Base-by-base conservation (phyloP, 2,113 vertebrate genomes). In the Maccullochella peelii region DNA sequence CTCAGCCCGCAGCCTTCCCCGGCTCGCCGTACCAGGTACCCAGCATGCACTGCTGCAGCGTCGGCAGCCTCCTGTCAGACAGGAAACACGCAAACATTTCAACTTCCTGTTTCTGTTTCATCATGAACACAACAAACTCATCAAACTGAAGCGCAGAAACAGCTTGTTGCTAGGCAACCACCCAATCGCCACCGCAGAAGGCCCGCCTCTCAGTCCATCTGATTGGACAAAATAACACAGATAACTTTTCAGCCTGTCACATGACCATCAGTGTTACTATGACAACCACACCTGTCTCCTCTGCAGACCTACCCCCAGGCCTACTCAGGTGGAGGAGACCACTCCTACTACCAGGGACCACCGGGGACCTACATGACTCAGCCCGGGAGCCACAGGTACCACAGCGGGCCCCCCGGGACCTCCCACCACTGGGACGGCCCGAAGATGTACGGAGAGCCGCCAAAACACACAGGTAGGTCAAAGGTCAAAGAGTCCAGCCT, bases 11-110 rank as follows among this genome's bases (percentile, higher is more conserved):
- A 3, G 0, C 30, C 33, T 79, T 81, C 69, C 81, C 86, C 0
- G 2, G 81, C 59, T 71, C 70, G 0, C 33, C 80, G 0, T 89
- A 88, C 63, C 91, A 92, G 91, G 89, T 92, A 92, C 78, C 86
- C 84, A 87, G 84, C 73, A 89, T 86, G 82, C 82, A 83, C 40
- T 55, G 52, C 57, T 55, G 20, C 66, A 55, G 25, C 38, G 9
- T 11, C 42, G 5, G 47, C 47, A 14, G 23, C 23, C 5, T 27
- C 40, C 14, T 16, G 63, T 66, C 40, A 8, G 11, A 40, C 9
- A 42, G 38, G 38, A 38, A 38, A 38, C 36, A 33, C 33, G 3
- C 33, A 33, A 33, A 33, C 33, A 33, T 33, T 33, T 33, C 33
- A 33, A 33, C 33, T 33, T 33, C 33, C 33, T 33, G 33, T 33